These are phyloP conservation scores for Notolepis coatsorum DNA, from an alignment of 2,797 vertebrate species.

Conservation along the genomic window DNA sequence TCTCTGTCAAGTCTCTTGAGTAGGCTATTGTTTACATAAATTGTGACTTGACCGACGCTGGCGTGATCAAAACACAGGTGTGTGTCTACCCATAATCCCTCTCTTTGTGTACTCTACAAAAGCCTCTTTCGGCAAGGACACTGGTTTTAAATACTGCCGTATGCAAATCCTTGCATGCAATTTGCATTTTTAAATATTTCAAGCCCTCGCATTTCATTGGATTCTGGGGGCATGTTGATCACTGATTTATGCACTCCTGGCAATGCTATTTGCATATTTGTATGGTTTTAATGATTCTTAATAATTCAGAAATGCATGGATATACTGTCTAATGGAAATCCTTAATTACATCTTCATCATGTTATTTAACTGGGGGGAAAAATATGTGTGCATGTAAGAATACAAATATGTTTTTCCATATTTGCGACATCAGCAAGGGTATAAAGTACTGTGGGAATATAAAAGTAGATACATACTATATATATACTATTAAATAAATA, in stretches of 20 bases:
- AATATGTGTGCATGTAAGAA: constrained; percentile 7
- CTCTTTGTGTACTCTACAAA: constrained; percentile 86
- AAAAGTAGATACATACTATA: too few relatives aligned
- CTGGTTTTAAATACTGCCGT: constrained; percentile 92
- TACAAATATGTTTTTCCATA: too few relatives aligned
- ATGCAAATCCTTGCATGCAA: constrained; percentile 92
- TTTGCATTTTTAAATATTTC: constrained; percentile 97
- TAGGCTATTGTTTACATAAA: constrained; percentile 87
- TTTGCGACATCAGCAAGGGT: constrained; percentile 8
- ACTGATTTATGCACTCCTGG: constrained; percentile 93
- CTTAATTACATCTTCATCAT: constrained; percentile 90
- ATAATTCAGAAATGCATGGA: constrained; percentile 91
- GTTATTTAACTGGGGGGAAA: constrained; percentile 82
- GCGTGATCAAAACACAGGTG: constrained; percentile 84
- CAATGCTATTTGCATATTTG: constrained; percentile 93
- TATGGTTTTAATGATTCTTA: constrained; percentile 92
- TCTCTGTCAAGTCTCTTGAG: constrained; percentile 80
- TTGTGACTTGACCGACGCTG: constrained; percentile 88
- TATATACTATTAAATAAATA: too few relatives aligned
- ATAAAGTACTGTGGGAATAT: too few relatives aligned
- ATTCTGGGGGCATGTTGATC: constrained; percentile 90
- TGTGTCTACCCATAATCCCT: constrained; percentile 87
- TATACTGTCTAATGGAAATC: constrained; percentile 93
- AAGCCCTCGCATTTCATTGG: constrained; percentile 92
- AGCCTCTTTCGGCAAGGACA: constrained; percentile 91